phyloP scores from a whole-genome alignment of 1,140 invertebrate genomes.

The Araneus ventricosus region DNA sequence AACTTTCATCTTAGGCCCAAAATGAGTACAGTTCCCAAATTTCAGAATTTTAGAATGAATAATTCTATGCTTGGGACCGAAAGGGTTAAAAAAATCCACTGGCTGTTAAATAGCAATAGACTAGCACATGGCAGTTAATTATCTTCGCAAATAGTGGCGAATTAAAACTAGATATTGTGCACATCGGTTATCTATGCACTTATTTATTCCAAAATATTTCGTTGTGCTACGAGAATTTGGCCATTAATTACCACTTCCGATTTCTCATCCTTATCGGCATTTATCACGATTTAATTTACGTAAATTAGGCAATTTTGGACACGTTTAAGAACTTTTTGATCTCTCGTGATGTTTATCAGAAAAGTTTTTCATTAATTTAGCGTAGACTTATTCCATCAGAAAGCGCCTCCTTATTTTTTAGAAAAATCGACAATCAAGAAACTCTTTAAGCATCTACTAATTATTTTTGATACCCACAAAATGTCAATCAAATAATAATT shows the following conservation, averaged over 20 bases:
- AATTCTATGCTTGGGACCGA: too few species aligned
- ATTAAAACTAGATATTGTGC: too few species aligned
- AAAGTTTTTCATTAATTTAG: background rate
- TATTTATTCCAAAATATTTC: too few species aligned
- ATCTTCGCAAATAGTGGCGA: too few species aligned
- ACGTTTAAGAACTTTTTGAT: background rate
- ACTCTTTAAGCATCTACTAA: background rate
- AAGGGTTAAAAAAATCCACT: too few species aligned
- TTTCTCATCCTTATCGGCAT: background rate
- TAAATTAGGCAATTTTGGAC: background rate
- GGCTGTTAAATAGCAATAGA: too few species aligned
- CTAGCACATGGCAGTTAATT: too few species aligned
- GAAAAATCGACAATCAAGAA: background rate
- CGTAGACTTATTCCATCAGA: background rate
- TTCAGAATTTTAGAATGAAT: too few species aligned
- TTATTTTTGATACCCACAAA: background rate
- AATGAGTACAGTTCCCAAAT: too few species aligned
- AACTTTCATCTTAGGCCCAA: too few species aligned
- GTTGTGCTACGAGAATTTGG: too few species aligned
- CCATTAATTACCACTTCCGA: background rate
- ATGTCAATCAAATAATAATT: background rate
- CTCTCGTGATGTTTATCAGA: background rate
- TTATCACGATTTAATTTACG: background rate
- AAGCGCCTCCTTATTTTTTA: background rate
- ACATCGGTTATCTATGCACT: too few species aligned